A percentile compares a stretch with the other conserved stretches of the same genome.
Evolutionary conservation across 2,888 invertebrate species (phyloP).

Genomic region (Pterostichus madidus): DNA sequence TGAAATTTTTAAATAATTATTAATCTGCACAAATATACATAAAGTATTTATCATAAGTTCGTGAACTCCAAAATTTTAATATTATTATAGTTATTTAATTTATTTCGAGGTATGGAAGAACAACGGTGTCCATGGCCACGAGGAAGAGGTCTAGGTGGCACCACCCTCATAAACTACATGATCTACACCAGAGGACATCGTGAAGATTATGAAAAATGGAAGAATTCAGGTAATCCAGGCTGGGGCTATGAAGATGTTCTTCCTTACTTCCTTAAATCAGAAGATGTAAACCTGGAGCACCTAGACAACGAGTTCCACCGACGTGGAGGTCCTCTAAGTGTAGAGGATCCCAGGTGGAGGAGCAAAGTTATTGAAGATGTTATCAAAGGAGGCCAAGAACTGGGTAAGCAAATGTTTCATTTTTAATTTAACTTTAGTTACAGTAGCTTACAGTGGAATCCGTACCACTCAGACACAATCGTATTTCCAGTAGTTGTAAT

Average conservation of each 20-base stretch:
- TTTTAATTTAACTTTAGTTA: constrained; percentile 64
- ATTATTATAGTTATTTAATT: too few relatives aligned
- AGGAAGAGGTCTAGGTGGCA: constrained; percentile 79
- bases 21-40: too few relatives aligned
- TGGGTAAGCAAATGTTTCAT: constrained; percentile 73
- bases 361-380: constrained; percentile 70
- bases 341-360: constrained; percentile 70
- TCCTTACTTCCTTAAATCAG: constrained; percentile 77
- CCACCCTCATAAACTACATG: constrained; percentile 78
- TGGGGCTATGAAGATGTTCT: constrained; percentile 81
- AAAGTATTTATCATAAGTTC: too few relatives aligned
- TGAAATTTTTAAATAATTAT: too few relatives aligned
- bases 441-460: too few relatives aligned
- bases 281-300: constrained; percentile 72
- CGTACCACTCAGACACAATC: too few relatives aligned
- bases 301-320: constrained; percentile 75
- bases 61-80: not conserved
- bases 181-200: constrained; percentile 77
- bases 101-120: constrained; percentile 70
- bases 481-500: too few relatives aligned
- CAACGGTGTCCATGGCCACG: constrained; percentile 74
- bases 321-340: constrained; percentile 70
- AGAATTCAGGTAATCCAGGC: constrained; percentile 72
- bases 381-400: constrained; percentile 68
- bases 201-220: constrained; percentile 78